Conservation (phyloP, 2,113 vertebrate species). For the Craseonycteris thonglongyai region DNA sequence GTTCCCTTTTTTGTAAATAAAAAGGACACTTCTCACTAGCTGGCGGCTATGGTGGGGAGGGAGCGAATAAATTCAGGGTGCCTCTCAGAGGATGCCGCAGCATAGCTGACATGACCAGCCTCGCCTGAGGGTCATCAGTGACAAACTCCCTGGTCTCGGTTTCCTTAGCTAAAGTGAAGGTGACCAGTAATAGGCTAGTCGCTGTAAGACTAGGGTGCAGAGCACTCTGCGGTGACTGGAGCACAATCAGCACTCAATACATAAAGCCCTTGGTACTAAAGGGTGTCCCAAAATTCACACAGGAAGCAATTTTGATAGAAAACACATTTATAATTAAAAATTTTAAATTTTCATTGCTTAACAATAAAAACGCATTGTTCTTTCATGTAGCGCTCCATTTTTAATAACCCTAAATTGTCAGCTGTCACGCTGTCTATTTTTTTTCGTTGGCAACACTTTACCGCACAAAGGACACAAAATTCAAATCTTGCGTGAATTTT, state of each 20-base stretch:
- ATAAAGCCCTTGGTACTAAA: background rate
- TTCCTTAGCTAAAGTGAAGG: background rate
- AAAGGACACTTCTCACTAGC: background rate
- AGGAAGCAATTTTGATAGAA: no score
- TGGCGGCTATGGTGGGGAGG: background rate
- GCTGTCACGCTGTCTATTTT: no score
- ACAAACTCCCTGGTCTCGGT: background rate
- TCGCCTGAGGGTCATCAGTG: background rate
- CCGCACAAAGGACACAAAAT: no score
- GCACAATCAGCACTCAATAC: no score
- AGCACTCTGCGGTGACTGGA: background rate
- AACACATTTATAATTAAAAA: no score
- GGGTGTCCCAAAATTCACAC: no score
- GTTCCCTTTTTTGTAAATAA: background rate
- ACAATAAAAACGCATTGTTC: no score
- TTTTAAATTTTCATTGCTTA: no score
- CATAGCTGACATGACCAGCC: accelerated
- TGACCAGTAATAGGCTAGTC: background rate
- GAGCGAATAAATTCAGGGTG: background rate
- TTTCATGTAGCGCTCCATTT: no score
- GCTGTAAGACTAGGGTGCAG: background rate
- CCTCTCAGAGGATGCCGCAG: background rate
- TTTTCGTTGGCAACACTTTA: no score
- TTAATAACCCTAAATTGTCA: no score
- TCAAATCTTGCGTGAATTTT: no score